A percentile compares a stretch with the other conserved stretches of the same genome.
These are phyloP conservation scores for Heliothis peltigera DNA, from an alignment of 2,888 invertebrate species.

Conservation along the genomic window DNA sequence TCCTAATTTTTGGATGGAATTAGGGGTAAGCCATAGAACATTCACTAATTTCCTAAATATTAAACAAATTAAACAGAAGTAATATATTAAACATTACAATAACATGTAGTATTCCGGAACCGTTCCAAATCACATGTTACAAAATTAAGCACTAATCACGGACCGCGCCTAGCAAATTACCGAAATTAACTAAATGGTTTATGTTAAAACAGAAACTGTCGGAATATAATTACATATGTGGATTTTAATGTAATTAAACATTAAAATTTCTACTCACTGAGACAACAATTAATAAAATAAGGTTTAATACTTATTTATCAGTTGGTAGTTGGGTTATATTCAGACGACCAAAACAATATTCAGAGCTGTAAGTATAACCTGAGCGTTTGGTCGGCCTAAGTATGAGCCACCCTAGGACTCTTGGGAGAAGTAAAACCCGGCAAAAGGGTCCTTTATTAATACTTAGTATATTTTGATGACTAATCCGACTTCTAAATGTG, in stretches of 20 bases:
- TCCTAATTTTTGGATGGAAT: too few relatives aligned
- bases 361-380: slow-evolving; percentile 33
- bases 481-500: slow-evolving; percentile 46
- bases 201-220: slow-evolving; percentile 48
- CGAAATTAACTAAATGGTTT: slow-evolving; percentile 58
- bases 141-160: slow-evolving; percentile 51
- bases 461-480: slow-evolving; percentile 48
- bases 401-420: slow-evolving; percentile 28
- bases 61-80: slow-evolving; percentile 35
- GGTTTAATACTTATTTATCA: neutral
- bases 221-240: slow-evolving; percentile 40
- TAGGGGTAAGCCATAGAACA: neutral
- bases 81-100: neutral
- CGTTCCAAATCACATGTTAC: slow-evolving; percentile 57
- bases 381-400: slow-evolving; percentile 10
- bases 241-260: slow-evolving; percentile 7
- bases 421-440: slow-evolving; percentile 41
- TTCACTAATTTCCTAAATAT: slow-evolving; percentile 10
- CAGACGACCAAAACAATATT: slow-evolving; percentile 31
- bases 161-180: slow-evolving; percentile 50
- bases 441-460: slow-evolving; percentile 46
- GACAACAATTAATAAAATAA: neutral
- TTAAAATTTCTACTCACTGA: neutral
- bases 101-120: slow-evolving; percentile 44
- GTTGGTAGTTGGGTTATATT: neutral